Base-by-base conservation (phyloP, 1,140 invertebrate genomes). In the Hycleus phaleratus region DNA sequence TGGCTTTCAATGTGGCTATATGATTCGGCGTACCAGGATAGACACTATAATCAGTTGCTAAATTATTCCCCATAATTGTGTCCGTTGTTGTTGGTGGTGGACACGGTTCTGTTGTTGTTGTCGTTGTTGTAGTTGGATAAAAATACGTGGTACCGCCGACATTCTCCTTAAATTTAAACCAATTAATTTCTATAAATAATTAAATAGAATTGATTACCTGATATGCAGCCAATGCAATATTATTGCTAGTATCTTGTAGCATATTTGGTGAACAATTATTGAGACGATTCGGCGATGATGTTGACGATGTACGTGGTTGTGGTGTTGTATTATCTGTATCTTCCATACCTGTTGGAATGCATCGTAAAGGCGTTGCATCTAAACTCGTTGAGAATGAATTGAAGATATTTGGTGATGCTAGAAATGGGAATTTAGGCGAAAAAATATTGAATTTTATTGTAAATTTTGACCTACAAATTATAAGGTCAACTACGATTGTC, bases 111-210 rank as follows among this genome's bases (percentile, higher is more conserved):
- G 40, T n/a, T 39, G 48, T 25, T 49, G 10, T 56, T 63, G 55
- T 45, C 56, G 66, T 72, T 38, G 75, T 73, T n/a, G 76, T 74
- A 26, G 76, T 73, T 49, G 76, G 78, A 69, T 93, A 96, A 76
- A 94, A 96, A 75, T 96, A 96, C 4, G 92, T 95, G 12, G 93
- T 95, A 18, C 93, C 93, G 46, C 90, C 90, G 58, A 95, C 90
- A 80, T 93, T 93, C 74, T 94, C 91, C 18, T 18, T 18, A 18
- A 18, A 18, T 18, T 1, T 18, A 18, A 18, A 18, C 18, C 18
- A 18, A 18, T 1, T 1, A 18, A 18, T 18, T 18, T 18, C 18
- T n/a, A n/a, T n/a, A n/a, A n/a, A n/a, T n/a, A n/a, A n/a, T n/a
- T n/a, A n/a, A n/a, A 18, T 18, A 18, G 18, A 18, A 18, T 18